Evolutionary conservation across 2,888 invertebrate genomes (phyloP).

Genomic region (Salpingus planirostris): DNA sequence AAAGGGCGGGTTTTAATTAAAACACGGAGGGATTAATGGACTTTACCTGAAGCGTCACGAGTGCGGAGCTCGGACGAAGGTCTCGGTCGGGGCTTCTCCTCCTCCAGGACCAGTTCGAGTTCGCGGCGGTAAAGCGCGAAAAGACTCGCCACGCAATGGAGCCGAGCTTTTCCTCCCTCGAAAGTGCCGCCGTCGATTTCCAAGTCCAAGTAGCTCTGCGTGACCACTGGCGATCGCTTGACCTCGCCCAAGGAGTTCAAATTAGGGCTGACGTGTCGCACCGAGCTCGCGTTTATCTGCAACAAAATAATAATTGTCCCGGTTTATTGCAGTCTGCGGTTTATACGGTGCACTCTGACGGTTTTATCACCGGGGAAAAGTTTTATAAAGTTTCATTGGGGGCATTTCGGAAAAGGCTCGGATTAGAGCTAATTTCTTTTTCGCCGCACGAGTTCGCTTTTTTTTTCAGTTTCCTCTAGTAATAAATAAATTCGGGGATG

Average conservation of each 20-base stretch:
- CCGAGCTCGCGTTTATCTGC: conserved; percentile 13
- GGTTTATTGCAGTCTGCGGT: no score
- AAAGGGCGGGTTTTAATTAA: conserved; percentile 1
- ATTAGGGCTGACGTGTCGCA: conserved; percentile 18
- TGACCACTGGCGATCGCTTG: conserved; percentile 24
- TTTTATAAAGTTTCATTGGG: no score
- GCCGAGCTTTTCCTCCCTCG: conserved; percentile 53
- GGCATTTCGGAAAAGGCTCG: no score
- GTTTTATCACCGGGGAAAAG: no score
- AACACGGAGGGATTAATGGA: neutral
- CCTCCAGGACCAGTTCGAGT: conserved; percentile 56
- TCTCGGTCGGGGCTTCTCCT: conserved; percentile 65
- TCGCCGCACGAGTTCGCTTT: no score
- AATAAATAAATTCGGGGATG: no score
- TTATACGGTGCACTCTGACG: no score
- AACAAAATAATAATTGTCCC: conserved; percentile 5
- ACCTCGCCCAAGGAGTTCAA: conserved; percentile 20
- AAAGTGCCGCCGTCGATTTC: conserved; percentile 56
- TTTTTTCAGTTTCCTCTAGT: no score
- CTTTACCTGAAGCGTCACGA: conserved; percentile 52
- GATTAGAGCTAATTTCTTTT: no score
- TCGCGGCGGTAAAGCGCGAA: conserved; percentile 58
- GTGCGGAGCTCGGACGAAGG: conserved; percentile 67
- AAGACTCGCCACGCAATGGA: conserved; percentile 59
- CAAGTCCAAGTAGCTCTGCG: conserved; percentile 44